Evolutionary conservation across 2,113 vertebrate genomes (phyloP), one percentile per base, ranked within the genome.

Genomic region (Nyctibius bracteatus): DNA sequence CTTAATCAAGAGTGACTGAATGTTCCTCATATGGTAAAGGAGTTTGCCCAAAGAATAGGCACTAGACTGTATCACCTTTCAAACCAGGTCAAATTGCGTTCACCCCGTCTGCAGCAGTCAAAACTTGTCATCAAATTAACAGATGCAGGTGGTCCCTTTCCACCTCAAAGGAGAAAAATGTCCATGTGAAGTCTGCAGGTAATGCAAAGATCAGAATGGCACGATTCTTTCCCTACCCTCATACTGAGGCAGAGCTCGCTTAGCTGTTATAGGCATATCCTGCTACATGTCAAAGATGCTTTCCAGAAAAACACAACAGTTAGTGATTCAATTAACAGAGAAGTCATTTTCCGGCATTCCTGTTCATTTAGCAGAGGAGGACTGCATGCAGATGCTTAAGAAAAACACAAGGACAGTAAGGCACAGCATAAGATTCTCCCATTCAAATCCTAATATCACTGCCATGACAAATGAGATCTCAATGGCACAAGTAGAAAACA

Each of bases 241-340:
- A 1, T 43, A 28, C 12, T 0, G 1, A 39, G 44, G 35, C 51
- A 89, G 44, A 86, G 81, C 87, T 80, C 2, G 0, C 21, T 35
- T 4, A 37, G 31, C 46, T 65, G 39, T 44, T 67, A 39, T 0
- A 81, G n/a, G 46, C 59, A 55, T 23, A 44, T 8, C 15, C 6
- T 49, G 41, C 54, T 30, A 23, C 14, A 6, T 4, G 44, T 25
- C 57, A 63, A 59, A 59, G 31, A 18, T 10, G 31, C 19, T 85
- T 57, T 44, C 62, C 46, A 74, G 71, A 88, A 83, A 74, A 90
- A 81, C 7, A 18, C 70, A 74, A 30, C 44, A 47, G n/a, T 37
- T 80, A 28, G 46, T 70, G 55, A 62, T 19, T 37, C 51, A 86
- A 10, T 18, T 20, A 83, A 16, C 31, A 70, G 12, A 14, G 35